phyloP scores from a whole-genome alignment of 1,140 invertebrate species.

The Bilobella aurantiaca region DNA sequence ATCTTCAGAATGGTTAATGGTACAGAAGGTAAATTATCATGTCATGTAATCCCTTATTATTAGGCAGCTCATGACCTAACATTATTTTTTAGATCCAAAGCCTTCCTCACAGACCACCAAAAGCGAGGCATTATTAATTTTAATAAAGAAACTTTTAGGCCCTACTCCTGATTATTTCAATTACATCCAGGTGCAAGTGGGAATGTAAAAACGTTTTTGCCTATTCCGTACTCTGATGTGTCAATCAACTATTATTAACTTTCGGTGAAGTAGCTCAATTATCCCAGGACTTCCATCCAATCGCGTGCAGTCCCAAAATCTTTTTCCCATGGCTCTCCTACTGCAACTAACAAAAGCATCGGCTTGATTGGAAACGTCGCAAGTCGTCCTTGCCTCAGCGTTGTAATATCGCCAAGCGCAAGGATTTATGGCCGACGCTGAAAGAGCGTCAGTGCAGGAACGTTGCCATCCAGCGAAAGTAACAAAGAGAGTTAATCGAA shows the following conservation, averaged over 20 bases:
- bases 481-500: not conserved
- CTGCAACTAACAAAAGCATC: too few species aligned
- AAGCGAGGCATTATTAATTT: not conserved
- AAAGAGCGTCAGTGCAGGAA: not conserved
- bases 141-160: not conserved
- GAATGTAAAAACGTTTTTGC: not conserved
- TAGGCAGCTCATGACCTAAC: not conserved
- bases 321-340: not conserved
- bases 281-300: too few species aligned
- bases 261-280: not conserved
- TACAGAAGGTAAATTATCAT: not conserved
- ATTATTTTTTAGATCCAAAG: not conserved
- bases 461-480: not conserved
- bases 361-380: too few species aligned
- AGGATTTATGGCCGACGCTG: not conserved
- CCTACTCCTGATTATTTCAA: not conserved
- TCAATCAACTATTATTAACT: not conserved
- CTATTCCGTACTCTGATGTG: not conserved
- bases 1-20: too few species aligned
- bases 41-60: not conserved
- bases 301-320: not conserved
- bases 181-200: not conserved
- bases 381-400: too few species aligned
- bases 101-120: not conserved
- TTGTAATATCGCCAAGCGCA: not conserved